Base-by-base conservation (phyloP, 2,113 vertebrate genomes). In the Scytalopus superciliaris region DNA sequence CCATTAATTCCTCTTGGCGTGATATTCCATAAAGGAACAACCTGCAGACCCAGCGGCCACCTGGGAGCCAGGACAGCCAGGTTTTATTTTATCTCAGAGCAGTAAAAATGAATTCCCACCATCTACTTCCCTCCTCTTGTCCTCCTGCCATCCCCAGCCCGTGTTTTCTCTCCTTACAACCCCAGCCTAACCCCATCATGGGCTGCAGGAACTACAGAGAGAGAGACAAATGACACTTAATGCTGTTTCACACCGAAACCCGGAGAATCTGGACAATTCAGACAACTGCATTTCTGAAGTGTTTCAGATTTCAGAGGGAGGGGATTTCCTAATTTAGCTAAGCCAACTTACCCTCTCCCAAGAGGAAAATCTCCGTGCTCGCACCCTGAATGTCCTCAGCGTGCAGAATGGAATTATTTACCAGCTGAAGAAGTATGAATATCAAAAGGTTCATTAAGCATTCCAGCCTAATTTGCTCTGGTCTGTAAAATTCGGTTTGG, bases 381-480 rank as follows among this genome's bases (percentile, higher is more conserved):
- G 87, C 76, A 93, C 90, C 78, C 49, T 73, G 64, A 76, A 55
- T 37, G 80, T 95, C 90, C 90, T 94, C 76, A 59, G 93, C 59
- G 25, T 91, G 91, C 81, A 84, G 50, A 87, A 87, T 62, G 74
- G 57, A 93, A 92, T 94, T 28, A 55, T 92, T 91, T 90, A 59
- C 66, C 57, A 84, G 89, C 88, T 42, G 39, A 84, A 90, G 49
- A 72, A 91, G 93, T 56, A 68, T 89, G 88, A 96, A 83, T 92
- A 96, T 86, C 93, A 91, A 90, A 95, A 90, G 80, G n/a, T 93
- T 88, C 86, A 63, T 86, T 92, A 86, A 83, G 78, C 72, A 95
- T 93, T 79, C 94, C 91, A 86, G 72, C 86, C 86, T 94, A 90
- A 94, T 96, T 92, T 49, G 23, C 75, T 76, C 68, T 88, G 79